These are phyloP conservation scores for Hestina assimilis DNA, from an alignment of 1,140 invertebrate species.

Conservation along the genomic window DNA sequence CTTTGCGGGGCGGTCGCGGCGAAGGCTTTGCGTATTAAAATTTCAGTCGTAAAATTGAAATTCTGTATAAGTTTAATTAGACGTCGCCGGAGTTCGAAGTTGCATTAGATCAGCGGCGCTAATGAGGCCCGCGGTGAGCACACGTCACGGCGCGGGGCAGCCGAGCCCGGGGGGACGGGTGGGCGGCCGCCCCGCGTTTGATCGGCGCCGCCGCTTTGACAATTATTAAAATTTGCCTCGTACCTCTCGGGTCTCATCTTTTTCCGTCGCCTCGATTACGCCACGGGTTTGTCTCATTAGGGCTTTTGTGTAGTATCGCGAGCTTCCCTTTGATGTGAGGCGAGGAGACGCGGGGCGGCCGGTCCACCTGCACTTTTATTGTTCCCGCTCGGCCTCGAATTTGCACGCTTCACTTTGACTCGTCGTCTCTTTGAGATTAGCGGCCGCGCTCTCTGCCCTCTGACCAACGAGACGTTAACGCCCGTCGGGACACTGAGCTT, in stretches of 20 bases:
- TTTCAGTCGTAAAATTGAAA: slow-evolving; percentile 73
- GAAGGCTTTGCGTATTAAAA: slow-evolving; percentile 71
- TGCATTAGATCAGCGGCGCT: slow-evolving; percentile 70
- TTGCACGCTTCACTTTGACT: slow-evolving; percentile 75
- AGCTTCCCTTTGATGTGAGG: slow-evolving; percentile 67
- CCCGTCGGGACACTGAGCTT: slow-evolving; percentile 2
- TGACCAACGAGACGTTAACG: slow-evolving; percentile 48
- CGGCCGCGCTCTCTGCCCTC: slow-evolving; percentile 49
- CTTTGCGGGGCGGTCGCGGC: slow-evolving; percentile 61
- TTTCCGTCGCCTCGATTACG: slow-evolving; percentile 78
- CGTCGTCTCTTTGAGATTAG: slow-evolving; percentile 66
- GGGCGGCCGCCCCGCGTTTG: slow-evolving; percentile 56
- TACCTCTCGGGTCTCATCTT: slow-evolving; percentile 75
- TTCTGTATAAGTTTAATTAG: slow-evolving; percentile 76
- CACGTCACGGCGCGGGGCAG: slow-evolving; percentile 51
- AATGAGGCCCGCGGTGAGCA: slow-evolving; percentile 69
- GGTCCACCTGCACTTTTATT: slow-evolving; percentile 76
- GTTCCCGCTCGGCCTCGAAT: slow-evolving; percentile 65
- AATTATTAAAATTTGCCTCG: slow-evolving; percentile 78
- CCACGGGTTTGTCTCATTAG: slow-evolving; percentile 77
- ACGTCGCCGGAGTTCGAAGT: slow-evolving; percentile 67
- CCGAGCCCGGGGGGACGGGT: slow-evolving; percentile 21
- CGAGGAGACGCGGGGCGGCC: slow-evolving; percentile 44
- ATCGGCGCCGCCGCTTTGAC: slow-evolving; percentile 76
- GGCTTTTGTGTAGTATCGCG: slow-evolving; percentile 74